These are phyloP conservation scores for Anguilla obscura DNA, from an alignment of 2,797 vertebrate species.

Conservation along the genomic window DNA sequence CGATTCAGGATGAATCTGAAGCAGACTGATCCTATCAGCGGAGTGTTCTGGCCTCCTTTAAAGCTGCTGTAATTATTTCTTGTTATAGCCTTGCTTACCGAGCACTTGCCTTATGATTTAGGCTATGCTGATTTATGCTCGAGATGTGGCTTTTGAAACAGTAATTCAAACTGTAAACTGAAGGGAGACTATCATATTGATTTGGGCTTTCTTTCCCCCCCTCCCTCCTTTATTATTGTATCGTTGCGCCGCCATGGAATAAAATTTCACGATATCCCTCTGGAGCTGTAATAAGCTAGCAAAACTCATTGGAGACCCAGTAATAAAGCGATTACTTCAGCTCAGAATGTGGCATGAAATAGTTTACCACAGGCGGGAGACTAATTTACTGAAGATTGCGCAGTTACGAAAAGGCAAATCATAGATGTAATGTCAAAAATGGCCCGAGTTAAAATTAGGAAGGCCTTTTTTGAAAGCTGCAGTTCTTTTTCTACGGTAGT, in stretches of 20 bases:
- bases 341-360: constrained; percentile 63
- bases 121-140: constrained; percentile 16
- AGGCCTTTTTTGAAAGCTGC: constrained; percentile 70
- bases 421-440: constrained; percentile 51
- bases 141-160: constrained; percentile 32
- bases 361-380: constrained; percentile 61
- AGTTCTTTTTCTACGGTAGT: constrained; percentile 62
- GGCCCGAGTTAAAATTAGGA: constrained; percentile 61
- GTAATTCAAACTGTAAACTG: constrained; percentile 64
- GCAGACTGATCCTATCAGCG: constrained; percentile 23
- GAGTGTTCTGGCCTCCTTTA: constrained; percentile 20
- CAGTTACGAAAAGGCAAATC: constrained; percentile 63
- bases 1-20: constrained; percentile 7
- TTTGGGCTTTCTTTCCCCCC: constrained; percentile 50
- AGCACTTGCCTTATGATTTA: constrained; percentile 25
- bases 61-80: constrained; percentile 22
- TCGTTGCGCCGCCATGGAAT: constrained; percentile 69
- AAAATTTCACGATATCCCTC: constrained; percentile 78
- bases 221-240: constrained; percentile 63
- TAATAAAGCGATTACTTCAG: constrained; percentile 75
- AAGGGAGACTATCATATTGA: constrained; percentile 65
- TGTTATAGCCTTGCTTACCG: constrained; percentile 14
- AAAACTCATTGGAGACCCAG: constrained; percentile 77
- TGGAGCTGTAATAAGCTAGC: constrained; percentile 78
- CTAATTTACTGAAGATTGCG: constrained; percentile 64